Conservation (phyloP, 2,797 vertebrate genomes). For the Merluccius polli region DNA sequence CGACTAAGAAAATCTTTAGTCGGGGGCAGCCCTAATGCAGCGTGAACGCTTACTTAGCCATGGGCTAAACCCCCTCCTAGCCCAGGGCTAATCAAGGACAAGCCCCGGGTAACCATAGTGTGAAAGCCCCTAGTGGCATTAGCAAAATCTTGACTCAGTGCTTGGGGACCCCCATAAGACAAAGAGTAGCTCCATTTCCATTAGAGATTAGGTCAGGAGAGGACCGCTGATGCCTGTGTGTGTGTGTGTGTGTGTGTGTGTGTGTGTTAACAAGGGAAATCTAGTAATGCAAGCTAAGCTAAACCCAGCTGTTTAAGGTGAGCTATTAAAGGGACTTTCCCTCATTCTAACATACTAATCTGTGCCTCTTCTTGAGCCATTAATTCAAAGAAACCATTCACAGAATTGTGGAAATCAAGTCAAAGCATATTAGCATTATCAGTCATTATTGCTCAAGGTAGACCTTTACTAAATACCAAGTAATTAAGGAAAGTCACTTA, state of each 20-base stretch:
- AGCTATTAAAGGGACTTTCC: not conserved
- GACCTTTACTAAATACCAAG: too few species aligned
- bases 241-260: constrained; percentile 12
- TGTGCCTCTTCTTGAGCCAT: not conserved
- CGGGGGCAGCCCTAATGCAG: too few species aligned
- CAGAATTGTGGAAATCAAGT: constrained; percentile 4
- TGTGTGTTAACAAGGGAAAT: not conserved
- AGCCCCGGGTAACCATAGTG: too few species aligned
- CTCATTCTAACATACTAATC: not conserved
- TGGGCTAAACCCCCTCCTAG: too few species aligned
- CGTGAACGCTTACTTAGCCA: too few species aligned
- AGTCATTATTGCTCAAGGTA: not conserved
- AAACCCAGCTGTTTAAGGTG: not conserved
- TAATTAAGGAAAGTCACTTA: too few species aligned
- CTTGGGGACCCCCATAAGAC: constrained; percentile 11
- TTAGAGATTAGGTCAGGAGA: constrained; percentile 35
- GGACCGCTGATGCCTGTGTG: constrained; percentile 13
- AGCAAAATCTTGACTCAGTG: constrained; percentile 24
- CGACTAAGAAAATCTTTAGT: too few species aligned
- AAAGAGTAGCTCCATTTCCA: constrained; percentile 11
- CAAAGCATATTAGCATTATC: constrained; percentile 9
- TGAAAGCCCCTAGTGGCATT: constrained; percentile 3
- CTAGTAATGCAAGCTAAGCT: not conserved
- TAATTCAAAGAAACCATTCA: not conserved
- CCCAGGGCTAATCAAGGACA: too few species aligned